A percentile compares a stretch with the other conserved stretches of the same genome.
These are phyloP conservation scores for Bombus confusus DNA, from an alignment of 1,140 invertebrate genomes.

Conservation along the genomic window DNA sequence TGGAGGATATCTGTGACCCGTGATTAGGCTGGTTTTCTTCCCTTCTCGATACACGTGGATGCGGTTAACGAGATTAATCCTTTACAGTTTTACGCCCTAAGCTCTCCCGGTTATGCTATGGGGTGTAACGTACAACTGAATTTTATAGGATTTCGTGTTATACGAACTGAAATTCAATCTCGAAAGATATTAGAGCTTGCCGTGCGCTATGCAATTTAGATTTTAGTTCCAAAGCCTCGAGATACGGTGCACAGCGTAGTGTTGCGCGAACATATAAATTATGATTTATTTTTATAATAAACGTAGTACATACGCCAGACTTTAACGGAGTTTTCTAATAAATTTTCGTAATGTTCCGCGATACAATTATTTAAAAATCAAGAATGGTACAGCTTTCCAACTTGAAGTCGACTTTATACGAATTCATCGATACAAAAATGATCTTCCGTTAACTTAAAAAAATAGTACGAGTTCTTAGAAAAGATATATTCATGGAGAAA, in stretches of 20 bases:
- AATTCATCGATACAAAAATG: too few species aligned
- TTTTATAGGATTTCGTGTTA: neutral
- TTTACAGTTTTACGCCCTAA: neutral
- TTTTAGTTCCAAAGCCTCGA: neutral
- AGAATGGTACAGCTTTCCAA: neutral
- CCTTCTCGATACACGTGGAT: neutral
- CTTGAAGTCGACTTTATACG: neutral
- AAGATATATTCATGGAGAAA: constrained; percentile 15
- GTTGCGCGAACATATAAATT: neutral
- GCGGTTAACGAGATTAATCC: constrained; percentile 5
- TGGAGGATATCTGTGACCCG: too few species aligned
- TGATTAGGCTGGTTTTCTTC: neutral
- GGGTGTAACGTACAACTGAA: neutral
- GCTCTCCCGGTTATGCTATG: neutral
- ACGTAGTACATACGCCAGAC: neutral
- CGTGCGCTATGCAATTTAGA: neutral
- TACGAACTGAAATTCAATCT: neutral
- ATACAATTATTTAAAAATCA: too few species aligned
- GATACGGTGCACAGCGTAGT: neutral
- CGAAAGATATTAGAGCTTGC: neutral
- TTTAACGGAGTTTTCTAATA: neutral
- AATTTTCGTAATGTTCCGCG: neutral
- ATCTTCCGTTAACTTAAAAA: neutral
- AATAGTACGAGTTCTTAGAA: neutral
- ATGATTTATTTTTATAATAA: neutral